Percentiles rank a stretch among this genome's conserved stretches.
phyloP scores from a whole-genome alignment of 2,888 invertebrate species.

The Aplocera efformata region DNA sequence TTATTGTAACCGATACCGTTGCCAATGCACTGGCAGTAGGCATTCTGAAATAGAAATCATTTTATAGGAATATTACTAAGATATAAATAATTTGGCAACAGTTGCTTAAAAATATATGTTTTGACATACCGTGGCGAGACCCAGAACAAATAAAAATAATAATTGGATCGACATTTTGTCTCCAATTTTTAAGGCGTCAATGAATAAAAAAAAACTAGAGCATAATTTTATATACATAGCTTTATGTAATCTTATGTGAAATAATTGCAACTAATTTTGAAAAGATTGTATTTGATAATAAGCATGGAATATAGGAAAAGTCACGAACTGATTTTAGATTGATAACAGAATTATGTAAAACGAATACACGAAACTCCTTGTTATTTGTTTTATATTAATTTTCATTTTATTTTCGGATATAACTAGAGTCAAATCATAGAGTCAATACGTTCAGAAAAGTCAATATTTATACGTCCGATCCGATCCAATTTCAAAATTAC shows the following conservation, averaged over 20 bases:
- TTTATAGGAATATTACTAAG: not conserved
- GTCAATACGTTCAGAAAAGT: not conserved
- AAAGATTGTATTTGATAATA: slow-evolving; percentile 15
- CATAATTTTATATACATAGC: slow-evolving; percentile 12
- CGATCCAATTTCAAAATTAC: too few species aligned
- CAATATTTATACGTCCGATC: too few species aligned
- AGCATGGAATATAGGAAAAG: slow-evolving; percentile 3
- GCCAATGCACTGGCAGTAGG: slow-evolving; percentile 28
- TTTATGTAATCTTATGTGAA: slow-evolving; percentile 11
- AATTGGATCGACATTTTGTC: slow-evolving; percentile 18
- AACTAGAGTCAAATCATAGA: not conserved
- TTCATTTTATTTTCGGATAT: too few species aligned
- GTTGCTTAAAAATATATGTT: not conserved
- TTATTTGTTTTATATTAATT: too few species aligned
- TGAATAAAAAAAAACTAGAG: slow-evolving; percentile 1
- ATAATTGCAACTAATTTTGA: slow-evolving; percentile 2
- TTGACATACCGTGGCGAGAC: slow-evolving; percentile 18
- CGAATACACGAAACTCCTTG: too few species aligned
- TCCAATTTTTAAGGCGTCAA: not conserved
- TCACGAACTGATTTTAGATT: slow-evolving; percentile 15
- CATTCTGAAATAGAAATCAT: slow-evolving; percentile 28
- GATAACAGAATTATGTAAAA: too few species aligned
- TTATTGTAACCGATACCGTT: slow-evolving; percentile 16
- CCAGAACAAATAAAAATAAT: slow-evolving; percentile 15
- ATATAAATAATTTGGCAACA: too few species aligned